Evolutionary conservation across 2,113 vertebrate genomes (phyloP).

Genomic region (Papio anubis): DNA sequence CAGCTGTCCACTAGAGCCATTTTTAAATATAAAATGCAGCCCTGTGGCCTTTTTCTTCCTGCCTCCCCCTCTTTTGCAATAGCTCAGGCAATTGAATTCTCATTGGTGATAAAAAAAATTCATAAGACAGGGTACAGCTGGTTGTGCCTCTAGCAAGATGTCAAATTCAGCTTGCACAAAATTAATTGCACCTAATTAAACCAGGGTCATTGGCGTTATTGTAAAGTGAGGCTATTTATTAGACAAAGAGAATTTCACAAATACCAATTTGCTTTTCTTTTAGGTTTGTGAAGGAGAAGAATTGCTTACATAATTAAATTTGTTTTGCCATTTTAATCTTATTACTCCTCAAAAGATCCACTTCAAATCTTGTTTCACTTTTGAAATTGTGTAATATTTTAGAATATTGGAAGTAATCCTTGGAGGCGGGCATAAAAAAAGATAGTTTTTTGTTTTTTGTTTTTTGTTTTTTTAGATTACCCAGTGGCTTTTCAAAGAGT

Average conservation of each 20-base stretch:
- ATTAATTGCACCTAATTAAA: slow-evolving; percentile 84
- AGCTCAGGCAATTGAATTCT: slow-evolving; percentile 32
- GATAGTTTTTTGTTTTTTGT: neutral
- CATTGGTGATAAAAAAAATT: slow-evolving; percentile 50
- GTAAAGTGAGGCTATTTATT: slow-evolving; percentile 76
- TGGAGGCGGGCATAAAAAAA: slow-evolving; percentile 17
- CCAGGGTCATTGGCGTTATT: slow-evolving; percentile 69
- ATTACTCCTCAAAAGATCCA: slow-evolving; percentile 43
- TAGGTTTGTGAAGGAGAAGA: slow-evolving; percentile 60
- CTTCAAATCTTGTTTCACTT: slow-evolving; percentile 30
- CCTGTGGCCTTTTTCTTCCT: slow-evolving; percentile 27
- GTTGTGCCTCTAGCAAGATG: slow-evolving; percentile 75
- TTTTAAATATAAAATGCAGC: slow-evolving; percentile 15
- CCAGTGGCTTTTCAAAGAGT: neutral
- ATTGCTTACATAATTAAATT: slow-evolving; percentile 66
- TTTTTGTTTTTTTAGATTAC: neutral
- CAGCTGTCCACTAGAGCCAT: slow-evolving; percentile 30
- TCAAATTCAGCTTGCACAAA: slow-evolving; percentile 67
- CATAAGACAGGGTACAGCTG: slow-evolving; percentile 74
- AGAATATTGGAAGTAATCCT: neutral
- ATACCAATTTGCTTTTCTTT: slow-evolving; percentile 79
- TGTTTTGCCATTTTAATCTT: slow-evolving; percentile 71
- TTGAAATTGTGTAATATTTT: slow-evolving; percentile 43
- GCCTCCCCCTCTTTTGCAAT: neutral
- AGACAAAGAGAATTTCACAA: slow-evolving; percentile 75